Percentiles rank a stretch among this genome's conserved stretches.
Evolutionary conservation across 2,113 vertebrate species (phyloP).

Genomic region (Coptodon rendalli): DNA sequence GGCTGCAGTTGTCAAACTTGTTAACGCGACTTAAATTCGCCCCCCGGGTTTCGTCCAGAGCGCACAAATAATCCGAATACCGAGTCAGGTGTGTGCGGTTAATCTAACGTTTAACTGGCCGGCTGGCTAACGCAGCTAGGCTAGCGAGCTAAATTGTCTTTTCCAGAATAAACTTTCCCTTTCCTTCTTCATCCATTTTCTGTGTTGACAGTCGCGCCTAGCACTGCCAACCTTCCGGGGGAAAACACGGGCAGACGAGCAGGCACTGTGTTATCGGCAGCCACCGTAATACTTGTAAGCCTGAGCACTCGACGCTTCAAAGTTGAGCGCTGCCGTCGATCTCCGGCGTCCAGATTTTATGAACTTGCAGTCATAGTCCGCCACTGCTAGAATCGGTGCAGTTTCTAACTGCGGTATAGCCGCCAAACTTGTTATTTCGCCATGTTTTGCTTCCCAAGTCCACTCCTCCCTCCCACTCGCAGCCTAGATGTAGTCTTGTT

Average conservation of each 20-base stretch:
- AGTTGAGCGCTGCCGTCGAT: slow-evolving; percentile 2
- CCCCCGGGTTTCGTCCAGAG: background rate
- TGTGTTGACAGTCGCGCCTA: slow-evolving; percentile 63
- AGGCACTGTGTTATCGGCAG: slow-evolving; percentile 1
- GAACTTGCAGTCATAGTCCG: background rate
- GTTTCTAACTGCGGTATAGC: slow-evolving; percentile 1
- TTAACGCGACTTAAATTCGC: slow-evolving; percentile 18
- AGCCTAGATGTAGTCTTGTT: slow-evolving; percentile 23
- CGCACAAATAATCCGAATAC: background rate
- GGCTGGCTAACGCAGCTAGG: slow-evolving; percentile 8
- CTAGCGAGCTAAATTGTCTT: slow-evolving; percentile 23
- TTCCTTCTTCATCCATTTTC: slow-evolving; percentile 53
- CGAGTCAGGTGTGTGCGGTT: slow-evolving; percentile 46
- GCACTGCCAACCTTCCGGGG: slow-evolving; percentile 60
- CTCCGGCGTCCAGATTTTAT: background rate
- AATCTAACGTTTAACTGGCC: background rate
- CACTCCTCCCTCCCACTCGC: slow-evolving; percentile 49
- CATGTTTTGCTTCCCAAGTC: slow-evolving; percentile 60
- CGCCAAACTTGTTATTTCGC: slow-evolving; percentile 63
- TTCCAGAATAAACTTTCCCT: slow-evolving; percentile 53
- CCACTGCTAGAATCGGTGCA: background rate
- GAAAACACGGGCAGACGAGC: slow-evolving; percentile 29
- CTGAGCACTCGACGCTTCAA: background rate
- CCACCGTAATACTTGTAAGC: slow-evolving; percentile 19
- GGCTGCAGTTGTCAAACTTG: slow-evolving; percentile 44